phyloP scores from a whole-genome alignment of 2,888 invertebrate genomes.

The Drosophila parthenogenetica region DNA sequence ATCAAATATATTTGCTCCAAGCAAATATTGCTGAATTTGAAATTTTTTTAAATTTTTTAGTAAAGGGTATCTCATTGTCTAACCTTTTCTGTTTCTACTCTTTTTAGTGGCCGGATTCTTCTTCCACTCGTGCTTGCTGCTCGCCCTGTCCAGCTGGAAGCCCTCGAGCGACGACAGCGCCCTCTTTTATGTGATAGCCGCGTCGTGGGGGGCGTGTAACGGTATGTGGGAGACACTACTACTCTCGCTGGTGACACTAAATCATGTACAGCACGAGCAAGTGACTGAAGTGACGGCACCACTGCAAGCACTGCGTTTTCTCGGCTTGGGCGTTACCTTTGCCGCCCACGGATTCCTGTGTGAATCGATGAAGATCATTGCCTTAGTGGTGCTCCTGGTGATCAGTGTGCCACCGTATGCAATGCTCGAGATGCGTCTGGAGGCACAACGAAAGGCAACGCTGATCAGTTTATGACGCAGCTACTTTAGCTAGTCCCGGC shows the following conservation, averaged over 20 bases:
- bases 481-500: slow-evolving; percentile 84
- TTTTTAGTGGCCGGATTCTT: slow-evolving; percentile 91
- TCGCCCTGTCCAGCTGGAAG: slow-evolving; percentile 92
- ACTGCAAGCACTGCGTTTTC: slow-evolving; percentile 87
- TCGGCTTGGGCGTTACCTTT: slow-evolving; percentile 88
- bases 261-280: slow-evolving; percentile 83
- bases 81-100: not conserved
- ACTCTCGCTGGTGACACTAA: slow-evolving; percentile 84
- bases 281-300: slow-evolving; percentile 85
- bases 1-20: too few relatives aligned
- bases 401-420: slow-evolving; percentile 84
- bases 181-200: slow-evolving; percentile 92
- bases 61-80: too few relatives aligned
- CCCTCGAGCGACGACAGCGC: slow-evolving; percentile 93
- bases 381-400: slow-evolving; percentile 83
- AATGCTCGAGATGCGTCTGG: slow-evolving; percentile 84
- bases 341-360: slow-evolving; percentile 88
- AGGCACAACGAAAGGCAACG: slow-evolving; percentile 84
- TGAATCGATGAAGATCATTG: slow-evolving; percentile 84
- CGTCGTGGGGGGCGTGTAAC: slow-evolving; percentile 94
- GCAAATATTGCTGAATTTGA: too few relatives aligned
- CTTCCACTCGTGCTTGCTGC: slow-evolving; percentile 91
- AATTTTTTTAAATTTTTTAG: too few relatives aligned
- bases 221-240: slow-evolving; percentile 92
- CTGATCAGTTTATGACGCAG: slow-evolving; percentile 84